Evolutionary conservation across 1,140 invertebrate species (phyloP).

Genomic region (Steinernema khuongi): DNA sequence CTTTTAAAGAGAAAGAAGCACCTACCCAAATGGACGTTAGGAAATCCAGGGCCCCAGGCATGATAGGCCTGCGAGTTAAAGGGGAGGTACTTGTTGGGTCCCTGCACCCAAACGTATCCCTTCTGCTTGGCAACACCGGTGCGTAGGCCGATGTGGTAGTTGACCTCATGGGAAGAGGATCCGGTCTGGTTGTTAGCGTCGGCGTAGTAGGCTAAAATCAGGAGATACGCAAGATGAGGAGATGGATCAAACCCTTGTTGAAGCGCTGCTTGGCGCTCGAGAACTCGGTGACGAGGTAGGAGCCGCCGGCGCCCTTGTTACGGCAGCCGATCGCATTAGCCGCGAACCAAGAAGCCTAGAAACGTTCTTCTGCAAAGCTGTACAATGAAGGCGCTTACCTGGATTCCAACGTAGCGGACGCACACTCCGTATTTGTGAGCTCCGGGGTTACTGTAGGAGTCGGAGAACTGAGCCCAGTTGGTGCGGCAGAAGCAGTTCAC

Average conservation of each 20-base stretch:
- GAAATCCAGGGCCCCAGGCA: background rate
- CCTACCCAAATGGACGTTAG: background rate
- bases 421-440: background rate
- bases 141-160: slow-evolving; percentile 4
- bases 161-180: background rate
- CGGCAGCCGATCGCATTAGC: slow-evolving; percentile 3
- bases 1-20: background rate
- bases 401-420: background rate
- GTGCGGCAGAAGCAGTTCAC: slow-evolving; percentile 5
- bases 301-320: background rate
- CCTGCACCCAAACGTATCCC: slow-evolving; percentile 1
- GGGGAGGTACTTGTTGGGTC: background rate
- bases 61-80: background rate
- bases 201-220: background rate
- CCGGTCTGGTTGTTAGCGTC: background rate
- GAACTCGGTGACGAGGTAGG: background rate
- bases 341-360: background rate
- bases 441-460: background rate
- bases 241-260: background rate
- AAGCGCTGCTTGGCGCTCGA: background rate
- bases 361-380: no score
- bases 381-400: no score
- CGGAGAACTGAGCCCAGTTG: slow-evolving; percentile 7
- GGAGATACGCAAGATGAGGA: background rate
- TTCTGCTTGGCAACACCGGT: background rate